These are phyloP conservation scores for Caenorhabditis afra DNA, from an alignment of 2,888 invertebrate species.

Conservation along the genomic window DNA sequence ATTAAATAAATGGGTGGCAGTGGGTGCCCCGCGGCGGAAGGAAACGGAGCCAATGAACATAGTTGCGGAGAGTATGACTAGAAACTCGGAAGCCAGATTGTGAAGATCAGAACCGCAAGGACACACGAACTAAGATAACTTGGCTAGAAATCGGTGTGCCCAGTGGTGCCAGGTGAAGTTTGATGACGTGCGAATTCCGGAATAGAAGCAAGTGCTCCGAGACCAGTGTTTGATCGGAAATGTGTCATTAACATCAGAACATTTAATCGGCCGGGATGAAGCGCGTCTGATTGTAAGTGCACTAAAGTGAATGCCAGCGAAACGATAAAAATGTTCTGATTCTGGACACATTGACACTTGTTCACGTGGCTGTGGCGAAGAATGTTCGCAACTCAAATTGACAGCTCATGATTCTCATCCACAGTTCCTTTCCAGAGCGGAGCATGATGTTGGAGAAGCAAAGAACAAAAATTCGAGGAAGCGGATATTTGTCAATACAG, in stretches of 20 bases:
- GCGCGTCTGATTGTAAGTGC: conserved; percentile 51
- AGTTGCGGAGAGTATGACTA: not conserved
- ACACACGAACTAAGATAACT: conserved; percentile 5
- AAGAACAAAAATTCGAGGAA: not conserved
- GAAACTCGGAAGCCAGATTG: conserved; percentile 1
- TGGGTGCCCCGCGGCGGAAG: not conserved
- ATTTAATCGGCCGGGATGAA: conserved; percentile 28
- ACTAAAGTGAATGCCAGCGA: conserved; percentile 31
- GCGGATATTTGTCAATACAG: conserved; percentile 22
- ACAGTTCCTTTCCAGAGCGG: no score
- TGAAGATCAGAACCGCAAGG: not conserved
- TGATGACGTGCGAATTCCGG: conserved; percentile 25
- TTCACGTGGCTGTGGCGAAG: conserved; percentile 11
- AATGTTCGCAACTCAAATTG: not conserved
- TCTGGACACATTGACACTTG: conserved; percentile 13
- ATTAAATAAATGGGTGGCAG: conserved; percentile 58
- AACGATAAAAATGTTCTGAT: conserved; percentile 26
- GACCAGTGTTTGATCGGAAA: conserved; percentile 6
- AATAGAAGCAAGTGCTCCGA: conserved; percentile 15
- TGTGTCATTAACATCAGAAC: conserved; percentile 42
- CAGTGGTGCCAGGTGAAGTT: not conserved
- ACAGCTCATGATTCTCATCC: not conserved
- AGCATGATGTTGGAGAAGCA: not conserved
- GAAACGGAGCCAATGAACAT: conserved; percentile 16
- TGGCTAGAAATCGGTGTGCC: no score